Evolutionary conservation across 2,113 vertebrate species (phyloP).

Genomic region (Neotoma lepida): DNA sequence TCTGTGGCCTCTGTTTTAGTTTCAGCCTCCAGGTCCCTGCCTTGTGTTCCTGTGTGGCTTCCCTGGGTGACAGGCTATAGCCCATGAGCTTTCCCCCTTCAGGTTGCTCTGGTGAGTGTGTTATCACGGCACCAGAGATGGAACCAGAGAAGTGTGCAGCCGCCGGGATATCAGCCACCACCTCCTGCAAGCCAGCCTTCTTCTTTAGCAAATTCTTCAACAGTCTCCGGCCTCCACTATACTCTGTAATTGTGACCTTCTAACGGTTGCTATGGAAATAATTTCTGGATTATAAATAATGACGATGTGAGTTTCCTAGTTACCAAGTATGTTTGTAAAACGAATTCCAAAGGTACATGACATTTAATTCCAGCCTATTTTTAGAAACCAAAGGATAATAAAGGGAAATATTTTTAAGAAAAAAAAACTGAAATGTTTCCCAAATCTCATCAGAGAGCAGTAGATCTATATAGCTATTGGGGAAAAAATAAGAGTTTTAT

Average conservation of each 20-base stretch:
- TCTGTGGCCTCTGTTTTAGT: neutral
- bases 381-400: slow-evolving; percentile 83
- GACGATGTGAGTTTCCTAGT: slow-evolving; percentile 86
- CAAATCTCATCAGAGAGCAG: slow-evolving; percentile 75
- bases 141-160: neutral
- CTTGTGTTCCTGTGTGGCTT: neutral
- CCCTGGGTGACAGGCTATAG: neutral
- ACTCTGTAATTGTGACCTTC: slow-evolving; percentile 81
- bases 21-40: neutral
- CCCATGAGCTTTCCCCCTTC: neutral
- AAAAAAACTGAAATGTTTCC: slow-evolving; percentile 59
- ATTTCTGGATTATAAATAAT: slow-evolving; percentile 87
- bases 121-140: neutral
- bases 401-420: slow-evolving; percentile 82
- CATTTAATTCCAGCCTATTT: slow-evolving; percentile 85
- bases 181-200: neutral
- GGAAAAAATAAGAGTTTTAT: slow-evolving; percentile 59
- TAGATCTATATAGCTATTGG: slow-evolving; percentile 70
- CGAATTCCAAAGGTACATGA: slow-evolving; percentile 87
- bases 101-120: neutral
- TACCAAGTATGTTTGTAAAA: slow-evolving; percentile 84
- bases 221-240: slow-evolving; percentile 76
- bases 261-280: slow-evolving; percentile 87
- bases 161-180: neutral
- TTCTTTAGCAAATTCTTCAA: slow-evolving; percentile 75